Conservation (phyloP, 2,797 vertebrate species). For the Pithecia hirsuta region DNA sequence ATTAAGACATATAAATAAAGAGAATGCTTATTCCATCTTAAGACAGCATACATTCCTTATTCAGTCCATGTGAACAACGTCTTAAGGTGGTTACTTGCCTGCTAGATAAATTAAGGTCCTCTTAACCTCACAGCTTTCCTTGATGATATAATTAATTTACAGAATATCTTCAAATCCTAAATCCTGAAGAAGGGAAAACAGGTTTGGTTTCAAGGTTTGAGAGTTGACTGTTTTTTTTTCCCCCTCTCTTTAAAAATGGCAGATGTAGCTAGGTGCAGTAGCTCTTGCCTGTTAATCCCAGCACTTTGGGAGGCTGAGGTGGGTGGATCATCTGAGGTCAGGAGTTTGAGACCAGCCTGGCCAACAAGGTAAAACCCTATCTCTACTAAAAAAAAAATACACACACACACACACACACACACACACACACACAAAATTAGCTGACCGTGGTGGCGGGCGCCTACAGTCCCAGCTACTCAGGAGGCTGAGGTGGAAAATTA, state of each 20-base stretch:
- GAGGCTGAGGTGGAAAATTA: no score
- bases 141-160: background rate
- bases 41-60: background rate
- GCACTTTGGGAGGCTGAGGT: no score
- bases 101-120: background rate
- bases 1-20: background rate
- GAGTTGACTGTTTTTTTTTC: rapidly evolving
- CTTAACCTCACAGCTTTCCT: background rate
- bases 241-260: background rate
- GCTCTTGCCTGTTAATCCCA: no score
- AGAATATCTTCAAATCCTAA: background rate
- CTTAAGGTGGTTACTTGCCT: background rate
- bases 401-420: no score
- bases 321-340: no score
- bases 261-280: background rate
- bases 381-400: no score
- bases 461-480: no score
- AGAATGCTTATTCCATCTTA: background rate
- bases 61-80: background rate
- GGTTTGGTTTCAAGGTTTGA: background rate
- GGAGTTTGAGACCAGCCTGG: no score
- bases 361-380: no score
- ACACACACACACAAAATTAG: no score
- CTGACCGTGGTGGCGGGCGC: no score
- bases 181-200: background rate